phyloP scores from a whole-genome alignment of 2,797 vertebrate genomes.

The Poeciliopsis gracilis region DNA sequence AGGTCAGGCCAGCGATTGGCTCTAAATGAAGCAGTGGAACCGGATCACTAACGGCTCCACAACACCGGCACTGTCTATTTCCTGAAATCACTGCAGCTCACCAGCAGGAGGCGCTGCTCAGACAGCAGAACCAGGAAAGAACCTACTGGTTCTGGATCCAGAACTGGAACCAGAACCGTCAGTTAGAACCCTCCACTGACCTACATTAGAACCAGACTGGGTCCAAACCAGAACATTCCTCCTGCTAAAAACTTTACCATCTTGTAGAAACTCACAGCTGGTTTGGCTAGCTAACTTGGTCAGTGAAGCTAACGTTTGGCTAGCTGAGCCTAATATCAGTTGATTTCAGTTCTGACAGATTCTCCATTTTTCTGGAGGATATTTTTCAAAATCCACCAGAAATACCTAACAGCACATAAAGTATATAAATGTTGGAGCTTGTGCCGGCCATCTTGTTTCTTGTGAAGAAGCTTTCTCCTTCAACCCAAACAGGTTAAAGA shows the following conservation, averaged over 20 bases:
- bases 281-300: too few species aligned
- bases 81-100: background rate
- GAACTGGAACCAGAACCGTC: background rate
- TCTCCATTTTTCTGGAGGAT: too few species aligned
- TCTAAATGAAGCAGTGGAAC: constrained; percentile 13
- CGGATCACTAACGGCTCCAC: too few species aligned
- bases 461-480: background rate
- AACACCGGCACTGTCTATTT: background rate
- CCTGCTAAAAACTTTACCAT: background rate
- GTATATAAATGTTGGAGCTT: too few species aligned
- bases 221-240: background rate
- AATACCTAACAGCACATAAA: too few species aligned
- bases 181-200: background rate
- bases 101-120: background rate
- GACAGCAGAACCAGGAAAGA: background rate
- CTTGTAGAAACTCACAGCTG: background rate
- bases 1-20: constrained; percentile 23
- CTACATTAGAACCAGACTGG: background rate
- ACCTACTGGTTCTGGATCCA: too few species aligned
- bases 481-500: background rate
- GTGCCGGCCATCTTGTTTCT: background rate
- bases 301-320: too few species aligned
- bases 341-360: too few species aligned
- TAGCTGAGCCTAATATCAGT: too few species aligned
- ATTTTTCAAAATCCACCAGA: too few species aligned